phyloP scores from a whole-genome alignment of 2,888 invertebrate genomes.

The Linnaemya vulpina region DNA sequence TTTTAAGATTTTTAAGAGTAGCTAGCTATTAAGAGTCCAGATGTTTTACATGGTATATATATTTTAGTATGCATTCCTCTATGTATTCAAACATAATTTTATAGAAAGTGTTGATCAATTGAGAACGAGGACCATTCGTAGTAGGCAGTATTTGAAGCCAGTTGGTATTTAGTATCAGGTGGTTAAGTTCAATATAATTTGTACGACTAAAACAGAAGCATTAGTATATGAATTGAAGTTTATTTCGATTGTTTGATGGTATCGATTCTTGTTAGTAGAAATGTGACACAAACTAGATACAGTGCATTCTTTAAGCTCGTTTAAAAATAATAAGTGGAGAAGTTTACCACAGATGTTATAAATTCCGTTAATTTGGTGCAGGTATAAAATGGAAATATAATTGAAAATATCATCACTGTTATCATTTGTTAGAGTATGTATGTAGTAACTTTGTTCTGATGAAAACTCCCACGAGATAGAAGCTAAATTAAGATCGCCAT shows the following conservation, averaged over 20 bases:
- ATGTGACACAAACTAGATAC: neutral
- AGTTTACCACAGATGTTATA: too few species aligned
- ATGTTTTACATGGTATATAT: too few species aligned
- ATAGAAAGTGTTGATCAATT: neutral
- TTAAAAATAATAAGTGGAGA: too few species aligned
- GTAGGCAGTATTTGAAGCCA: neutral
- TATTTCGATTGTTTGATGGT: neutral
- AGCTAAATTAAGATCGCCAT: too few species aligned
- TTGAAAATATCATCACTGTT: too few species aligned
- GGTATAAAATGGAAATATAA: too few species aligned
- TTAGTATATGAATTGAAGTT: neutral
- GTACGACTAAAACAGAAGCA: neutral
- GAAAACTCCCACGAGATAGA: too few species aligned
- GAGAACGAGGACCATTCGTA: neutral
- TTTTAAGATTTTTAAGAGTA: too few species aligned
- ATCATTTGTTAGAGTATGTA: too few species aligned
- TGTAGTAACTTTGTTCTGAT: too few species aligned
- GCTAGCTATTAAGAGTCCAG: neutral
- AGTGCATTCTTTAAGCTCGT: neutral
- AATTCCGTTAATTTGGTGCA: too few species aligned
- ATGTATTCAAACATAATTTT: neutral
- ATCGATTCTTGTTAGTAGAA: neutral
- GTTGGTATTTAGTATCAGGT: neutral
- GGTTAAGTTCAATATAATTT: neutral
- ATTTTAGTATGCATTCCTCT: neutral